Percentiles rank a stretch among this genome's conserved stretches.
Conservation (phyloP, 2,797 vertebrate species). For the Odontamblyopus lacepedii region DNA sequence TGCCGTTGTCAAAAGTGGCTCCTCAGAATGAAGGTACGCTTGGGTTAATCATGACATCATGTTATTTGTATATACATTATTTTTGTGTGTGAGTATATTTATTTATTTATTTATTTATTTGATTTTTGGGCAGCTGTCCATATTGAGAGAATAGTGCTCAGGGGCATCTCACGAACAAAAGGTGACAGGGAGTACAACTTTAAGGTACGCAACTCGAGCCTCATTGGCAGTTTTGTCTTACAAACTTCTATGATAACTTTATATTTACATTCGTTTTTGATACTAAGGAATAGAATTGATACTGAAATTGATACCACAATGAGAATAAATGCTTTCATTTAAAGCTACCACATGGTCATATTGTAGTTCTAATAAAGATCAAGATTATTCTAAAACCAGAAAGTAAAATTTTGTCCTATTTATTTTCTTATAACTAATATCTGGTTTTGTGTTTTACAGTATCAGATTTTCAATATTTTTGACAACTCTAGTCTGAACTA, state of each 20-base stretch:
- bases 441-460: too few relatives aligned
- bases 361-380: too few relatives aligned
- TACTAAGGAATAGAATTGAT: too few relatives aligned
- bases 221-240: not conserved
- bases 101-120: not conserved
- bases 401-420: too few relatives aligned
- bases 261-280: not conserved
- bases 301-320: too few relatives aligned
- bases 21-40: constrained; percentile 65
- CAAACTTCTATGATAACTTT: not conserved
- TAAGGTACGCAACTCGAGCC: constrained; percentile 52
- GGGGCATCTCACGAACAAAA: constrained; percentile 60
- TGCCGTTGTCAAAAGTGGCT: constrained; percentile 38
- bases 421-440: too few relatives aligned
- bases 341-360: too few relatives aligned
- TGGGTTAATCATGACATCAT: not conserved
- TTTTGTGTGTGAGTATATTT: not conserved
- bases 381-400: too few relatives aligned
- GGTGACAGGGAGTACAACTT: constrained; percentile 75
- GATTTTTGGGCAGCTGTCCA: constrained; percentile 64
- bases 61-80: not conserved
- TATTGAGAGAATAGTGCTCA: constrained; percentile 72
- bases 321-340: too few relatives aligned
- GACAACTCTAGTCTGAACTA: too few relatives aligned
- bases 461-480: too few relatives aligned